A percentile compares a stretch with the other conserved stretches of the same genome.
phyloP scores from a whole-genome alignment of 1,140 invertebrate genomes.

The Ganaspis sp. region DNA sequence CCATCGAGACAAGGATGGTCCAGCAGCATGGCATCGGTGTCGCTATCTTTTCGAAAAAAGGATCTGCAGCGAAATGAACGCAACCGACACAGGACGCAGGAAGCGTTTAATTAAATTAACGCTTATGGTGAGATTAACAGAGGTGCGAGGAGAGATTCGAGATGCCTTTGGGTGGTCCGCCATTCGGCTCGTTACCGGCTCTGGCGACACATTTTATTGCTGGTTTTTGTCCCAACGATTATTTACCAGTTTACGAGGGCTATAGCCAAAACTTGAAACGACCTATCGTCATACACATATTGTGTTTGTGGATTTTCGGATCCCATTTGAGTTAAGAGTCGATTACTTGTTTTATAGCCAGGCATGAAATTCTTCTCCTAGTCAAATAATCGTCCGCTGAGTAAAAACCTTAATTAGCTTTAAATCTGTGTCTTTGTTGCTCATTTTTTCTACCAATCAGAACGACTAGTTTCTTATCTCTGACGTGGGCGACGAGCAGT shows the following conservation, averaged over 20 bases:
- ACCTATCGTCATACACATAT: not conserved
- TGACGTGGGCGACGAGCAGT: slow-evolving; percentile 17
- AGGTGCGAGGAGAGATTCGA: slow-evolving; percentile 75
- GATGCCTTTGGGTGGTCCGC: slow-evolving; percentile 76
- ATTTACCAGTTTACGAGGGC: slow-evolving; percentile 72
- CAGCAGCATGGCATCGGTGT: slow-evolving; percentile 13
- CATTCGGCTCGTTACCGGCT: slow-evolving; percentile 69
- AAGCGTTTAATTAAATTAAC: slow-evolving; percentile 77
- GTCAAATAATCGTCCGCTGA: not conserved
- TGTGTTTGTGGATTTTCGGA: slow-evolving; percentile 34
- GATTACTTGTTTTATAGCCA: not conserved
- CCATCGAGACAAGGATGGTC: not conserved
- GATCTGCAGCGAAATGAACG: slow-evolving; percentile 57
- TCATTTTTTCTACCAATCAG: slow-evolving; percentile 27
- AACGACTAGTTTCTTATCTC: slow-evolving; percentile 27
- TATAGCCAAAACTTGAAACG: slow-evolving; percentile 47
- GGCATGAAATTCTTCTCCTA: not conserved
- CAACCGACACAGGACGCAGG: slow-evolving; percentile 56
- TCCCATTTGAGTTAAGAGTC: slow-evolving; percentile 38
- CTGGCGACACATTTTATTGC: slow-evolving; percentile 73
- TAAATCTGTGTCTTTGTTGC: not conserved
- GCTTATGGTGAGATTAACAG: slow-evolving; percentile 75
- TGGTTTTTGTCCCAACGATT: slow-evolving; percentile 71
- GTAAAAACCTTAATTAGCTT: slow-evolving; percentile 13
- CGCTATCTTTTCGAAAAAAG: slow-evolving; percentile 56